phyloP scores from a whole-genome alignment of 1,140 invertebrate genomes.

The Drosophila kepulauana region DNA sequence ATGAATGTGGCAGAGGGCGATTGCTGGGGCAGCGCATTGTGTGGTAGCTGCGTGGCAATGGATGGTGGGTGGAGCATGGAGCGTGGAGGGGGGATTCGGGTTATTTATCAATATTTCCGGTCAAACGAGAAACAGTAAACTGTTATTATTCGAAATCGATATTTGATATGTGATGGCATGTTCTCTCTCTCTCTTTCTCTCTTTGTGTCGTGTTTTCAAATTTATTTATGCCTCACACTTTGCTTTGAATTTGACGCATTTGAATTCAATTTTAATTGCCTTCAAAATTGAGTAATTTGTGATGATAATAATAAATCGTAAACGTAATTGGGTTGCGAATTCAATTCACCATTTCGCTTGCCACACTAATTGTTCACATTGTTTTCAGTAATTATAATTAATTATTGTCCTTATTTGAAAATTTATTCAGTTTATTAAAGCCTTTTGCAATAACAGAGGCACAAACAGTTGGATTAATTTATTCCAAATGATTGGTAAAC shows the following conservation, averaged over 20 bases:
- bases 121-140: slow-evolving; percentile 52
- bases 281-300: slow-evolving; percentile 32
- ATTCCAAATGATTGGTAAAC: neutral
- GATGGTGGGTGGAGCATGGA: neutral
- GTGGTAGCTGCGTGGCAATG: neutral
- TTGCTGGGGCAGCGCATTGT: slow-evolving; percentile 16
- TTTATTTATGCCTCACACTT: slow-evolving; percentile 21
- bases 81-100: slow-evolving; percentile 7
- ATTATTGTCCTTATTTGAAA: slow-evolving; percentile 7
- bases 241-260: slow-evolving; percentile 7
- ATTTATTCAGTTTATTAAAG: slow-evolving; percentile 20
- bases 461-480: neutral
- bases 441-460: neutral
- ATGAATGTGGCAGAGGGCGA: slow-evolving; percentile 41
- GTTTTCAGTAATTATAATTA: slow-evolving; percentile 20
- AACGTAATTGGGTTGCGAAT: slow-evolving; percentile 23
- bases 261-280: slow-evolving; percentile 44
- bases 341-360: slow-evolving; percentile 21
- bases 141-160: slow-evolving; percentile 70
- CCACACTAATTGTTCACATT: slow-evolving; percentile 24
- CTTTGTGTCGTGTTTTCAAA: slow-evolving; percentile 20
- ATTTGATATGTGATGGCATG: slow-evolving; percentile 50
- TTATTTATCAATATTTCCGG: slow-evolving; percentile 78
- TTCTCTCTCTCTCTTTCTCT: neutral
- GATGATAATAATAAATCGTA: slow-evolving; percentile 38